Conservation (phyloP, 2,888 invertebrate species). For the Drosophila antonietae region DNA sequence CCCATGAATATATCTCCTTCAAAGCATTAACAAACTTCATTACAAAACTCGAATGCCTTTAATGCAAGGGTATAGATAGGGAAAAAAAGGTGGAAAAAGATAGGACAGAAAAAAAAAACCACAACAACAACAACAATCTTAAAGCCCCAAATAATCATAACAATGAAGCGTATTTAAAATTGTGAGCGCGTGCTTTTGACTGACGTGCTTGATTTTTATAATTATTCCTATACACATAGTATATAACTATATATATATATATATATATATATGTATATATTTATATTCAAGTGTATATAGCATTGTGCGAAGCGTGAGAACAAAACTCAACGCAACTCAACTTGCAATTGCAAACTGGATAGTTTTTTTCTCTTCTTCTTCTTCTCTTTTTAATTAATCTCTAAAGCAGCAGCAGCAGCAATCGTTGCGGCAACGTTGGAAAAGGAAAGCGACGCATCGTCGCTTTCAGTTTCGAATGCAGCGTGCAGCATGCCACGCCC, state of each 20-base stretch:
- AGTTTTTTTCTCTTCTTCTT: constrained; percentile 26
- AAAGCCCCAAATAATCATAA: constrained; percentile 57
- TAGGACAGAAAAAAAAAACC: constrained; percentile 9
- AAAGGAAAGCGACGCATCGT: constrained; percentile 66
- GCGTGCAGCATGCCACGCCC: constrained; percentile 58
- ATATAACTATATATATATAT: constrained; percentile 14
- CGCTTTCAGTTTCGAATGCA: constrained; percentile 62
- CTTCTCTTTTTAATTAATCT: constrained; percentile 40
- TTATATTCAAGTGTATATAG: constrained; percentile 7
- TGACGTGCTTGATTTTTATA: constrained; percentile 52
- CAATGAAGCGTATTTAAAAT: constrained; percentile 71
- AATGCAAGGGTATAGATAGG: not conserved
- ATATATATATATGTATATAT: constrained; percentile 6
- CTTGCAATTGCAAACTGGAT: constrained; percentile 42
- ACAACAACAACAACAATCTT: constrained; percentile 13
- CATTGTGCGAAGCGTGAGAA: constrained; percentile 62
- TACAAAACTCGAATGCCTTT: not conserved
- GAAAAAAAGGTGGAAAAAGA: not conserved
- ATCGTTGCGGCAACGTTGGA: constrained; percentile 46
- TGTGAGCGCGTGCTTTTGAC: constrained; percentile 66
- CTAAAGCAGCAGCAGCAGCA: constrained; percentile 13
- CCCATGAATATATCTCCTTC: not conserved
- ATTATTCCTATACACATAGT: constrained; percentile 31
- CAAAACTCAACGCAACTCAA: constrained; percentile 49
- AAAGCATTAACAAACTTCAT: not conserved